Base-by-base conservation (phyloP, 2,888 invertebrate species). In the Drosophila seclusa region DNA sequence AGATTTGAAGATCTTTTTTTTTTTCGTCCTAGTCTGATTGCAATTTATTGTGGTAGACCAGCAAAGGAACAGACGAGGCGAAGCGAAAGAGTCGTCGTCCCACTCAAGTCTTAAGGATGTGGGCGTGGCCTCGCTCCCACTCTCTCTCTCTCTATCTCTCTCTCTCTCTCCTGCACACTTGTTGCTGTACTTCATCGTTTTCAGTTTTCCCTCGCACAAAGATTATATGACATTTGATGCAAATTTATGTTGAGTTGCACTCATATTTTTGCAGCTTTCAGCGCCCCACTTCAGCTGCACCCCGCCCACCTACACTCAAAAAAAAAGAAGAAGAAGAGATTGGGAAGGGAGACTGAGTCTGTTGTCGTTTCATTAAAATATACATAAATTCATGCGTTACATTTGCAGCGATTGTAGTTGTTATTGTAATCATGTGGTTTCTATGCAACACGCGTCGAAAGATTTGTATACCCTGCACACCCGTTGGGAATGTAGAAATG, bases 31-130 rank as follows among this genome's bases (percentile, higher is more conserved):
- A 8, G 71, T 76, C 85, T 84, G 85, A 87, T 84, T 84, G 87
- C 87, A 82, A 84, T 84, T 87, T 84, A 87, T 87, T 84, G 84
- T 87, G 78, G 59, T 32, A 40, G 55, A 65, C 60, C 59, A 52
- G 38, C 57, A 61, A n/a, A 59, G 40, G 36, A 29, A 57, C 62
- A 11, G 4, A 50, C 34, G 16, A 21, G 11, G 42, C 42, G 21
- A 42, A 18, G 7, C 18, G 38, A 36, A 36, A 16, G 36, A 16
- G 16, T 16, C 36, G 40, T 42, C 40, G 21, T 11, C 21, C 21
- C 24, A 45, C 16, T 16, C 24, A 24, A 45, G 45, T 16, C 45
- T 24, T 24, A 8, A 16, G 40, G 63, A 24, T 42, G 65, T 62
- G 65, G 65, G 65, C 40, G 65, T 65, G 50, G 40, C 50, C 16